Evolutionary conservation across 2,888 invertebrate species (phyloP), one percentile per base, ranked within the genome.

Genomic region (Sialis fuliginosa): DNA sequence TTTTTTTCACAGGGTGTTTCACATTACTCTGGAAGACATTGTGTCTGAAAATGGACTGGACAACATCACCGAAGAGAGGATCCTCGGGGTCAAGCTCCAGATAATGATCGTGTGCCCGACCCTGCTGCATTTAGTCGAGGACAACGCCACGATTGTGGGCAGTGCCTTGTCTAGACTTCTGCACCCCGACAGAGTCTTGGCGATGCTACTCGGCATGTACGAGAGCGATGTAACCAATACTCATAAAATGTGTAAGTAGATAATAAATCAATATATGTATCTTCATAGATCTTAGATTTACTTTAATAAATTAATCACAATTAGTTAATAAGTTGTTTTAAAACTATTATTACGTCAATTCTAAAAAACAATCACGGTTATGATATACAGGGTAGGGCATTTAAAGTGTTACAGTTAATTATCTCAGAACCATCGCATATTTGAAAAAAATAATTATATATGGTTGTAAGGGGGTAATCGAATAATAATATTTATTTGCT

Each of bases 81-180:
- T 79, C 6, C 63, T 72, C 6, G 72, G 71, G 50, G 81, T 85
- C 1, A 81, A 84, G 50, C 66, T 89, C 39, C 87, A 88, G 62
- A 79, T 89, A 49, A 74, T 89, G 41, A 81, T 89, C 12, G 62
- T 89, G 41, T 89, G 88, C 57, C 88, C 88, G 1, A 74, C 75
- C 45, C 71, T 89, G 41, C 65, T 85, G 52, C 73, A 79, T 1
- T 73, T 74, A 49, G 66, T 79, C 52, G 57, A 69, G 0, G 71
- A 71, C 47, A 62, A 65, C 1, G 59, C 67, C 4, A 13, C 9
- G 6, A 31, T 33, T 8, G 7, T 32, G n/a, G 33, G 12, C 9
- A 43, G 33, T 33, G 64, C 64, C 41, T 63, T 78, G 33, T 74
- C 77, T 9, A 72, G 69, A 46, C 60, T 80, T 39, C 67, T 85